These are phyloP conservation scores for Gastracanthus pulcherrimus DNA, from an alignment of 2,888 invertebrate genomes.

Conservation along the genomic window DNA sequence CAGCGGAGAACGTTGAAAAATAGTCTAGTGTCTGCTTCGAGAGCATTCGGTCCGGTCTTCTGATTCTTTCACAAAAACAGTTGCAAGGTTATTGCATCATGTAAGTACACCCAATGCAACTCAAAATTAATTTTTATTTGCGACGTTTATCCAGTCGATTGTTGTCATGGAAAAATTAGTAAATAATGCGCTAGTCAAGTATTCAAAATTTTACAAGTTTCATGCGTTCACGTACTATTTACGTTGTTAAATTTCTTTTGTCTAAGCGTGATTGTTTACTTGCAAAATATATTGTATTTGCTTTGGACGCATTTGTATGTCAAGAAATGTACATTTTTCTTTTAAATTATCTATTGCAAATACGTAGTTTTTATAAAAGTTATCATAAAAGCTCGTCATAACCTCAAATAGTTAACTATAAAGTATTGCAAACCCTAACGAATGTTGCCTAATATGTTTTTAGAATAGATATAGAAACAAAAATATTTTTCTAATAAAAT, in stretches of 20 bases:
- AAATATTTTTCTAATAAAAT: background rate
- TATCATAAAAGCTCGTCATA: background rate
- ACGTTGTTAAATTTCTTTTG: constrained; percentile 3
- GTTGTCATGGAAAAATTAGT: constrained; percentile 46
- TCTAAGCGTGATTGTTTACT: background rate
- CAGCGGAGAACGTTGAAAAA: background rate
- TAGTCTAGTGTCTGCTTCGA: constrained; percentile 20
- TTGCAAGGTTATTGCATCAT: constrained; percentile 67
- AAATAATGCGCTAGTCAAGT: constrained; percentile 43
- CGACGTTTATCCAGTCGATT: background rate
- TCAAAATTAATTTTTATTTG: background rate
- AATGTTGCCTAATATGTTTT: background rate
- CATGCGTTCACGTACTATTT: background rate
- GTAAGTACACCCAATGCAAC: constrained; percentile 64
- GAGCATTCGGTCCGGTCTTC: constrained; percentile 37
- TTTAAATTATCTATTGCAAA: background rate
- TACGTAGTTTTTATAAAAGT: background rate
- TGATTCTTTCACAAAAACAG: constrained; percentile 52
- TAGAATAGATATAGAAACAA: background rate
- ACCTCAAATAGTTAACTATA: too few relatives aligned
- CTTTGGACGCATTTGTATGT: background rate
- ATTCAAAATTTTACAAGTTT: constrained; percentile 15
- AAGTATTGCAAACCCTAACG: background rate
- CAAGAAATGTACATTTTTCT: background rate
- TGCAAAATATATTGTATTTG: background rate